These are phyloP conservation scores for Globodera rostochiensis DNA, from an alignment of 1,140 invertebrate genomes.

Conservation along the genomic window DNA sequence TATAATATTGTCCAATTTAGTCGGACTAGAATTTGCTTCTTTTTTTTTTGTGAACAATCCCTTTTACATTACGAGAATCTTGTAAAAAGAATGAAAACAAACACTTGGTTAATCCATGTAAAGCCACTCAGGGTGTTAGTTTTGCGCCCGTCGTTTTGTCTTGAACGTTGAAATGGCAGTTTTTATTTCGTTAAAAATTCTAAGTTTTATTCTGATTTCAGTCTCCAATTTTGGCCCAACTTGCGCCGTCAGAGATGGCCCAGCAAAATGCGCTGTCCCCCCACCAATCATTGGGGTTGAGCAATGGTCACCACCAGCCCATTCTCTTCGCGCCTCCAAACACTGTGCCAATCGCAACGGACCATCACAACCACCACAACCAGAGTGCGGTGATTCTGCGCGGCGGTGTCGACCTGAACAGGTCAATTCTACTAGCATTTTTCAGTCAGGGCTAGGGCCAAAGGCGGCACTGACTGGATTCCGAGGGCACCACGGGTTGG, in stretches of 20 bases:
- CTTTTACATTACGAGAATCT: too few relatives aligned
- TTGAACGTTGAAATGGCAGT: too few relatives aligned
- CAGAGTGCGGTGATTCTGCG: constrained; percentile 11
- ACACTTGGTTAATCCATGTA: too few relatives aligned
- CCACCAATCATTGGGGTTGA: background rate
- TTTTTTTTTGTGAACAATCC: too few relatives aligned
- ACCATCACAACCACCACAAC: constrained; percentile 19
- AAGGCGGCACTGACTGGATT: background rate
- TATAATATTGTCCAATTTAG: too few relatives aligned
- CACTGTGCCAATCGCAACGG: constrained; percentile 25
- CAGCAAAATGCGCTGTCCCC: constrained; percentile 2
- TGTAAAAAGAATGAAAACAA: too few relatives aligned
- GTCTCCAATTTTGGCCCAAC: background rate
- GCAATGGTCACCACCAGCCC: constrained; percentile 17
- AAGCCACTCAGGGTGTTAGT: too few relatives aligned
- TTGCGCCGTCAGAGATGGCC: background rate
- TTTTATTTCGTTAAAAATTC: too few relatives aligned
- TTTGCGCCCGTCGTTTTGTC: too few relatives aligned
- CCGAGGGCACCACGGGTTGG: too few relatives aligned
- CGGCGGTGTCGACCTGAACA: constrained; percentile 22
- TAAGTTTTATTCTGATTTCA: background rate
- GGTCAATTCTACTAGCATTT: background rate
- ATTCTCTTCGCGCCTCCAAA: constrained; percentile 48
- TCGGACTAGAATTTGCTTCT: too few relatives aligned
- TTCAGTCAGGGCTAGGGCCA: background rate